Percentiles rank a stretch among this genome's conserved stretches.
These are phyloP conservation scores for Villa cingulata DNA, from an alignment of 2,888 invertebrate species.

Conservation along the genomic window DNA sequence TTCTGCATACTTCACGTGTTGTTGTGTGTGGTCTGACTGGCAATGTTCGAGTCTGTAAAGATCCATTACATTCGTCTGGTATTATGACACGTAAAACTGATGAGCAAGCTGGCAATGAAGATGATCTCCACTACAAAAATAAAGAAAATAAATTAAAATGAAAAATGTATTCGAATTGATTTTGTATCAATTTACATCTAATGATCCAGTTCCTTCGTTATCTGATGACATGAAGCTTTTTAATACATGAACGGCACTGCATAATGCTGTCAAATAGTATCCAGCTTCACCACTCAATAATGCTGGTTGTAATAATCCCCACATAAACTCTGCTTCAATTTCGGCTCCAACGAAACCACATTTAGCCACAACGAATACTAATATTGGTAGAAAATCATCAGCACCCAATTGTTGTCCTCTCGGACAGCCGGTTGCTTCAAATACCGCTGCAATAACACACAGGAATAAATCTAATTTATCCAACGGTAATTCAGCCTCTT, in stretches of 20 bases:
- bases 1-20: constrained; percentile 82
- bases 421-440: constrained; percentile 46
- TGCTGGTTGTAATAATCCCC: constrained; percentile 82
- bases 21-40: constrained; percentile 90
- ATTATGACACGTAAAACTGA: constrained; percentile 81
- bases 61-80: constrained; percentile 87
- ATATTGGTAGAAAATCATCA: constrained; percentile 80
- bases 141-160: not conserved
- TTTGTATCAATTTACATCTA: constrained; percentile 26
- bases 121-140: constrained; percentile 39
- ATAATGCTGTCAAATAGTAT: constrained; percentile 86
- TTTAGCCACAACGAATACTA: constrained; percentile 84
- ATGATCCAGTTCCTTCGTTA: constrained; percentile 31
- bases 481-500: constrained; percentile 81
- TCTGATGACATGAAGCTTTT: constrained; percentile 36
- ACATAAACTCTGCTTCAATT: constrained; percentile 93
- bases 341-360: constrained; percentile 85
- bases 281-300: constrained; percentile 85
- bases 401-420: constrained; percentile 48
- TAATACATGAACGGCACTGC: constrained; percentile 62
- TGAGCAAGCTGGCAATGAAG: constrained; percentile 42
- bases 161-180: not conserved
- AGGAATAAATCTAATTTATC: constrained; percentile 86
- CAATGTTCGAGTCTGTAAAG: constrained; percentile 78
- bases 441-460: constrained; percentile 78